Percentiles rank a stretch among this genome's conserved stretches.
Conservation (phyloP, 35 echinoderm and acorn worm genomes). For the Ophioderma brevispina region DNA sequence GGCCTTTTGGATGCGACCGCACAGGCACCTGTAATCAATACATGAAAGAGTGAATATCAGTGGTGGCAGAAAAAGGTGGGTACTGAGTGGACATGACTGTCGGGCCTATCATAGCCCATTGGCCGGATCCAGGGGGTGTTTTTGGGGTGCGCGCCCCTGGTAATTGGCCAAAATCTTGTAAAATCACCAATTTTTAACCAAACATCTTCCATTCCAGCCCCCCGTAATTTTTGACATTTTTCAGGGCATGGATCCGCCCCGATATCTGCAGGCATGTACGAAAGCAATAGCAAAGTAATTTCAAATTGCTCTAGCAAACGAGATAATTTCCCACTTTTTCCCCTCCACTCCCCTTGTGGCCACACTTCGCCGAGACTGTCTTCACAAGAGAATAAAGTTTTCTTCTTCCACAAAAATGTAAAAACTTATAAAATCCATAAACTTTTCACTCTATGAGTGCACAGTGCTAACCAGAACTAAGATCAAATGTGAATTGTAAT, state of each 20-base stretch:
- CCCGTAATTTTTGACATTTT: no score
- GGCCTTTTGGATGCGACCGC: conserved; percentile 17
- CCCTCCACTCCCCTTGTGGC: neutral
- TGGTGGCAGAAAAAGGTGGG: no score
- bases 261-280: neutral
- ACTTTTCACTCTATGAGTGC: neutral
- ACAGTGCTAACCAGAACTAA: no score
- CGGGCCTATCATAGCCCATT: no score
- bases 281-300: neutral
- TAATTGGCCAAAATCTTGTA: no score
- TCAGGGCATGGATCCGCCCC: no score
- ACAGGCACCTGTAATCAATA: conserved; percentile 44
- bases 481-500: neutral
- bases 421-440: neutral
- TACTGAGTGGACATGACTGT: no score
- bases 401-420: neutral
- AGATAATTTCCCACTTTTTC: neutral
- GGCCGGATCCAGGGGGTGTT: no score
- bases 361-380: neutral
- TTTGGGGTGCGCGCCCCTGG: no score
- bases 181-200: no score
- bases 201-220: no score
- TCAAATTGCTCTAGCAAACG: neutral
- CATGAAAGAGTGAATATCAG: no score
- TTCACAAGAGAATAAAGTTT: neutral